Evolutionary conservation across 37 sponge, comb jelly and placozoan genomes (phyloP).

Genomic region (Corticium candelabrum): DNA sequence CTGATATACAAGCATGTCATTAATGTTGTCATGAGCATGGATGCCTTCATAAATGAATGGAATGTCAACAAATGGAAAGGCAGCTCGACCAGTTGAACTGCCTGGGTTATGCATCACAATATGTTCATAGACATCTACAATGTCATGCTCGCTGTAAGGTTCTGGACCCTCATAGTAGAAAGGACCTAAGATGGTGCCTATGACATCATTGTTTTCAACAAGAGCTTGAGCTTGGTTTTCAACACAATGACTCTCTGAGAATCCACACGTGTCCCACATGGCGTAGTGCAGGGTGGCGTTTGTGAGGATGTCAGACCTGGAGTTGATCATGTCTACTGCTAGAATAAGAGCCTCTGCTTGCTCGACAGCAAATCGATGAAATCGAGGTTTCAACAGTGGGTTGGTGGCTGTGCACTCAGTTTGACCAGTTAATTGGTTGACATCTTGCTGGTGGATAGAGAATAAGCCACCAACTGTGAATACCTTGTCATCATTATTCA

Average conservation of each 20-base stretch:
- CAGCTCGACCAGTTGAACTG: too few species aligned
- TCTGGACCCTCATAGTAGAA: background rate
- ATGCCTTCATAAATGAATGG: background rate
- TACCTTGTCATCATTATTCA: too few species aligned
- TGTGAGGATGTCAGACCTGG: too few species aligned
- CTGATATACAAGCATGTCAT: background rate
- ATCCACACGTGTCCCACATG: background rate
- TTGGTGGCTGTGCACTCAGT: background rate
- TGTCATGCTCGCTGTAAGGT: background rate
- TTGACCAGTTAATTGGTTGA: background rate
- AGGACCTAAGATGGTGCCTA: background rate
- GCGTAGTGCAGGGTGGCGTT: background rate
- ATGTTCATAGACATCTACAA: background rate
- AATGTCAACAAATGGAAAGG: background rate
- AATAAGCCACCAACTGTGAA: background rate
- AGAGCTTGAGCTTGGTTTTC: background rate
- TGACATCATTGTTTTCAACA: background rate
- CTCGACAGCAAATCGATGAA: background rate
- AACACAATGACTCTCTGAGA: background rate
- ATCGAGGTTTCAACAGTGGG: background rate
- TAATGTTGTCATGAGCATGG: too few species aligned
- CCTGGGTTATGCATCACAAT: background rate
- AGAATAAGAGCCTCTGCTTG: background rate
- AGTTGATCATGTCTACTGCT: too few species aligned
- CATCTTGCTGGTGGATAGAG: background rate